phyloP scores from a whole-genome alignment of 2,113 vertebrate species.

The Gadus macrocephalus region DNA sequence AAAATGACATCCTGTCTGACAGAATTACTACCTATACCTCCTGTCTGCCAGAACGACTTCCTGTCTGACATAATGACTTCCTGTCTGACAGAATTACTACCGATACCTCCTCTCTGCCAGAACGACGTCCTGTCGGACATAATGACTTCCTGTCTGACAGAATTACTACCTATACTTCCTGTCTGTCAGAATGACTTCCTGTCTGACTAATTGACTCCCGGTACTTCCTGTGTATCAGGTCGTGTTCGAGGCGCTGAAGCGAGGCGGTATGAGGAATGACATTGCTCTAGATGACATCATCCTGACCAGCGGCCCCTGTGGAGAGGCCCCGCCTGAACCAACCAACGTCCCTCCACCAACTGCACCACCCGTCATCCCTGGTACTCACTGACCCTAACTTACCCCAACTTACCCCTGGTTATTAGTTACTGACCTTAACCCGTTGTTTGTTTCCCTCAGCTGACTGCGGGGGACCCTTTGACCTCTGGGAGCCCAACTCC shows the following conservation, averaged over 20 bases:
- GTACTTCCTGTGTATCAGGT: slow-evolving; percentile 65
- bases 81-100: background rate
- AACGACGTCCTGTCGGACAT: too few relatives aligned
- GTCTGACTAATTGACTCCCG: background rate
- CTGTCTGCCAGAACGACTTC: slow-evolving; percentile 53
- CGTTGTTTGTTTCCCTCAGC: slow-evolving; percentile 62
- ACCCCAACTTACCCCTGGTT: too few relatives aligned
- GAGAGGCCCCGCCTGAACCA: slow-evolving; percentile 73
- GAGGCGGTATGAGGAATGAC: slow-evolving; percentile 57
- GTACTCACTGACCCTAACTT: slow-evolving; percentile 59
- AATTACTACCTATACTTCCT: background rate
- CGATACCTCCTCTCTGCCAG: slow-evolving; percentile 12
- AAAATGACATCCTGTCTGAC: background rate
- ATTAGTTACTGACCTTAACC: background rate
- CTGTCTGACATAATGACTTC: slow-evolving; percentile 16
- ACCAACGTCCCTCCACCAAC: slow-evolving; percentile 72
- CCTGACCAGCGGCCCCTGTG: slow-evolving; percentile 72
- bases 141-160: background rate
- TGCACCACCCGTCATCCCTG: slow-evolving; percentile 61
- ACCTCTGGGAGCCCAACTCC: slow-evolving; percentile 84
- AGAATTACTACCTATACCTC: background rate
- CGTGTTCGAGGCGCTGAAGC: slow-evolving; percentile 79
- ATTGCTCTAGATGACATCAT: slow-evolving; percentile 87
- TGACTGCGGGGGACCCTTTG: slow-evolving; percentile 86
- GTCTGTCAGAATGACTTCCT: slow-evolving; percentile 16